Percentiles rank a stretch among this genome's conserved stretches.
Evolutionary conservation across 2,888 invertebrate genomes (phyloP).

Genomic region (Caenorhabditis wallacei): DNA sequence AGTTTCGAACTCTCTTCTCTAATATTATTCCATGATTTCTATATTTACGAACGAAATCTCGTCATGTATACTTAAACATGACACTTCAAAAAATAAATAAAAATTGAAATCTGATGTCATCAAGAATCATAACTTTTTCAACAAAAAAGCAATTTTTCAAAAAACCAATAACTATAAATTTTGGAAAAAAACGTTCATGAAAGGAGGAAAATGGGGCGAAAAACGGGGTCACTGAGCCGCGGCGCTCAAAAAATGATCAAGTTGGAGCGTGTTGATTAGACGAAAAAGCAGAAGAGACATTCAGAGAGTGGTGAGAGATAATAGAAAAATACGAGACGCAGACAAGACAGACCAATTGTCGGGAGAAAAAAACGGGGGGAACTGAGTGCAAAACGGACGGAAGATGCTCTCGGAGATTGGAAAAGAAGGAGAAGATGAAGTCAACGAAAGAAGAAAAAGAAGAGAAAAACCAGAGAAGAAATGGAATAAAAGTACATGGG

Average conservation of each 20-base stretch:
- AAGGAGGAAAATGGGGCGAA: constrained; percentile 7
- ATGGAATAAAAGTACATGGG: not conserved
- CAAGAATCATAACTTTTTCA: not conserved
- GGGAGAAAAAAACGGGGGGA: constrained; percentile 14
- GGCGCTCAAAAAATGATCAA: constrained; percentile 63
- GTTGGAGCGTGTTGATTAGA: constrained; percentile 47
- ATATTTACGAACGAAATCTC: too few relatives aligned
- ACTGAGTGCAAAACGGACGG: constrained; percentile 43
- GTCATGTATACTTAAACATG: not conserved
- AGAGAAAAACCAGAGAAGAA: constrained; percentile 6
- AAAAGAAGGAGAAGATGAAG: constrained; percentile 28
- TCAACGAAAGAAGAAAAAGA: not conserved
- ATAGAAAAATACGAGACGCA: constrained; percentile 12
- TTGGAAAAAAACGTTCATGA: not conserved
- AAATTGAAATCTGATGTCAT: not conserved
- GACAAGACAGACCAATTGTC: constrained; percentile 35
- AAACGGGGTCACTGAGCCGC: constrained; percentile 36
- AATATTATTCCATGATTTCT: too few relatives aligned
- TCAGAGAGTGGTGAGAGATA: constrained; percentile 17
- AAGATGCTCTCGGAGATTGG: constrained; percentile 35
- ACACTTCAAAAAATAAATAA: not conserved
- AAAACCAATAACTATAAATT: constrained; percentile 24
- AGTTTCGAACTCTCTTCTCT: too few relatives aligned
- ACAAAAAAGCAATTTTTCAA: not conserved
- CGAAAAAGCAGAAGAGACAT: constrained; percentile 1